Conservation (phyloP, 2,113 vertebrate genomes). For the Ochotona curzoniae region DNA sequence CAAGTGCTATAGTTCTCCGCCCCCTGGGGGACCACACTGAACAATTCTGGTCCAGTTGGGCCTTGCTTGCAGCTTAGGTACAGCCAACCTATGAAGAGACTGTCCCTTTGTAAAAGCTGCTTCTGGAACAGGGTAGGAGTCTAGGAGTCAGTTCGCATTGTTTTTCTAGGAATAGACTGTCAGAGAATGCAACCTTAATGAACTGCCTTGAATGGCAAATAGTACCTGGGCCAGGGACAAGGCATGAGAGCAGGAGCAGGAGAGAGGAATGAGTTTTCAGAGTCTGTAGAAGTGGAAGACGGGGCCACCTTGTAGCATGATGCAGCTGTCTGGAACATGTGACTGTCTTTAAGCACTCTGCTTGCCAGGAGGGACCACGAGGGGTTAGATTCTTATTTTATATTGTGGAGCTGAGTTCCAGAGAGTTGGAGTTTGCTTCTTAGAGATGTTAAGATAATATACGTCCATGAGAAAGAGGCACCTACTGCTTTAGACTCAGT, state of each 20-base stretch:
- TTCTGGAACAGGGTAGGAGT: background rate
- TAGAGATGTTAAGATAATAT: background rate
- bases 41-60: slow-evolving; percentile 33
- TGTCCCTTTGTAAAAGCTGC: slow-evolving; percentile 67
- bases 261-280: background rate
- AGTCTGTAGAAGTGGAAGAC: background rate
- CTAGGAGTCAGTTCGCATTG: background rate
- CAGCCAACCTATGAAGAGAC: slow-evolving; percentile 26
- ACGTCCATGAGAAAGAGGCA: background rate
- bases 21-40: slow-evolving; percentile 67
- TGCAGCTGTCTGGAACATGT: background rate
- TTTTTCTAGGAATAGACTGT: background rate
- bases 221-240: background rate
- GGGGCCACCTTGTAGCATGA: background rate
- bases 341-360: background rate
- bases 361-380: background rate
- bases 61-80: background rate
- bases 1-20: slow-evolving; percentile 50
- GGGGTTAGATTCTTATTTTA: background rate
- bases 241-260: background rate
- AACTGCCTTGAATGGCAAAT: background rate
- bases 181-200: background rate
- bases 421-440: background rate
- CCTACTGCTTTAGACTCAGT: background rate
- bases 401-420: background rate